phyloP scores from a whole-genome alignment of 2,113 vertebrate genomes.

The Xiphorhynchus elegans region DNA sequence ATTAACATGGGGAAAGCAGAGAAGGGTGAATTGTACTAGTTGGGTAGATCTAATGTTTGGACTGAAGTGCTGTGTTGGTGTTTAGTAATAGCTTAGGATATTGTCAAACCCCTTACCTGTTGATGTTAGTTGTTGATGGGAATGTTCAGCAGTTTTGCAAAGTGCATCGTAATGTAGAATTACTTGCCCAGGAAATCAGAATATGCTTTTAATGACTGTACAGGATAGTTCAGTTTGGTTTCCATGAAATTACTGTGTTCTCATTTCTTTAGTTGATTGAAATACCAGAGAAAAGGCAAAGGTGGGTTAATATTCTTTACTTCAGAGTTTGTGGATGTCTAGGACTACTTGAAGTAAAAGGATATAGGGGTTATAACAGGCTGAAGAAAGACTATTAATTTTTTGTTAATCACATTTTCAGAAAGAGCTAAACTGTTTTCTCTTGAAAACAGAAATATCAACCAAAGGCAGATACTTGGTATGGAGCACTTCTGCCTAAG shows the following conservation, averaged over 20 bases:
- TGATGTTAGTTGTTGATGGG: background rate
- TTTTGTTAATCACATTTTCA: background rate
- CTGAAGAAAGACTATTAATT: background rate
- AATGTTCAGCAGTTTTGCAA: background rate
- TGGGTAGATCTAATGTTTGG: background rate
- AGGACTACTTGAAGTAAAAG: background rate
- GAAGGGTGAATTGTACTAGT: background rate
- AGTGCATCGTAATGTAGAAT: accelerated
- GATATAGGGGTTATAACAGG: background rate
- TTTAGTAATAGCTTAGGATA: background rate
- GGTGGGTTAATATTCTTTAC: background rate
- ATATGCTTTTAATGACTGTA: background rate
- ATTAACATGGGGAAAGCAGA: background rate
- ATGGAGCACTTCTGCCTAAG: background rate
- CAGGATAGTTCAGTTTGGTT: background rate
- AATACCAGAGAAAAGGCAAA: background rate
- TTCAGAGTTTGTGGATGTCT: background rate
- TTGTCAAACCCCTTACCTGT: background rate
- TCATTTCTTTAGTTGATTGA: background rate
- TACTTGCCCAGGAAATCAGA: background rate
- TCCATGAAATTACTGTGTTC: background rate
- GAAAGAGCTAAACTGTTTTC: background rate
- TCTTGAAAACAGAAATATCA: background rate
- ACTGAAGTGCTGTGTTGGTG: background rate
- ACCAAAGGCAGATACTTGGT: background rate